Conservation (phyloP, 2,888 invertebrate species). For the Hydrotaea diabolus region DNA sequence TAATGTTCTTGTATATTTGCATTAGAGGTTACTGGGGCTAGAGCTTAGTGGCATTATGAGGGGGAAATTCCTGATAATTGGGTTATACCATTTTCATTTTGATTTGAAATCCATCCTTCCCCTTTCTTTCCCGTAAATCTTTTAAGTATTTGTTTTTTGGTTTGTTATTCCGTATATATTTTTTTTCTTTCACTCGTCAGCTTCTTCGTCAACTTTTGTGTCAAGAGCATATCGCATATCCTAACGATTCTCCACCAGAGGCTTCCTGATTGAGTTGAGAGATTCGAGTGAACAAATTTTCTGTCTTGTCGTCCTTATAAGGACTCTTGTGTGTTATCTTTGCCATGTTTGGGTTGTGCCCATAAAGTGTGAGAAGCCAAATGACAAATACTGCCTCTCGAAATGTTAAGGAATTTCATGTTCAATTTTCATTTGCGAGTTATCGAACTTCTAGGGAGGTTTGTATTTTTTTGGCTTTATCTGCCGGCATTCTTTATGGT, state of each 20-base stretch:
- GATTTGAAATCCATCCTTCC: constrained; percentile 4
- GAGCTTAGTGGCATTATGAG: not conserved
- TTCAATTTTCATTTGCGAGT: not conserved
- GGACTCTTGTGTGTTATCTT: not conserved
- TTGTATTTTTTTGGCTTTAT: not conserved
- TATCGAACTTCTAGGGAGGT: not conserved
- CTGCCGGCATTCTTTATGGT: not conserved
- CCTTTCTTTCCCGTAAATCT: not conserved
- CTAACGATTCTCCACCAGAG: not conserved
- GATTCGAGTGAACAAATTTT: not conserved
- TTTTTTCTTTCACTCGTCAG: not conserved
- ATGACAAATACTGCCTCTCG: not conserved
- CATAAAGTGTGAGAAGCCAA: not conserved
- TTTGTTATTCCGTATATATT: not conserved
- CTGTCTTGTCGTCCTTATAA: not conserved
- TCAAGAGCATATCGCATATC: too few species aligned
- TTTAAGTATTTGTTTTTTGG: not conserved
- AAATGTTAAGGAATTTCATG: not conserved
- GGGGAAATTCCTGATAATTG: not conserved
- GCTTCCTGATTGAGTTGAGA: not conserved
- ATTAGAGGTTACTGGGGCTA: not conserved
- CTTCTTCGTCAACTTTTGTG: too few species aligned
- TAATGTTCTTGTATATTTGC: not conserved
- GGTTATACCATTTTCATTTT: constrained; percentile 1
- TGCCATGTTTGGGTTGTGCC: not conserved